Conservation (phyloP, 2,888 invertebrate genomes). For the Drosophila robusta region DNA sequence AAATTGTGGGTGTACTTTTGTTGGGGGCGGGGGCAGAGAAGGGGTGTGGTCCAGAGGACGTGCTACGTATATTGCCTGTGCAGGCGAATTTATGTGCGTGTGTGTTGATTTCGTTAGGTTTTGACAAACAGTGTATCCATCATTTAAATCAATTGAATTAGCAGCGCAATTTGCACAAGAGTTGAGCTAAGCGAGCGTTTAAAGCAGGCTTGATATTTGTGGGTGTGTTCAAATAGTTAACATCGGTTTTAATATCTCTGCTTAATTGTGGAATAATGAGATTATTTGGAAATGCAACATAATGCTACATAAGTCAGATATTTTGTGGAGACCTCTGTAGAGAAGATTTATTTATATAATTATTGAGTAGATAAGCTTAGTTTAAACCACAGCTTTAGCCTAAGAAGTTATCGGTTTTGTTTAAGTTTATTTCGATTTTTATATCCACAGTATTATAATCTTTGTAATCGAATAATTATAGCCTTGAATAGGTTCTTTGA, state of each 20-base stretch:
- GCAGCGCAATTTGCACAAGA: slow-evolving; percentile 3
- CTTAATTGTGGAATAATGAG: neutral
- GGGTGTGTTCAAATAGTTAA: neutral
- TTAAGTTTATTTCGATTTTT: too few species aligned
- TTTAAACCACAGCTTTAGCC: too few species aligned
- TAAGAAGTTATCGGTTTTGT: too few species aligned
- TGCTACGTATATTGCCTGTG: neutral
- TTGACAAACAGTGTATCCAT: slow-evolving; percentile 24
- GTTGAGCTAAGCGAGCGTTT: neutral
- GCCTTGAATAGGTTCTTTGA: too few species aligned
- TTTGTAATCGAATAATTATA: too few species aligned
- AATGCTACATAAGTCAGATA: neutral
- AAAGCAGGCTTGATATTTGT: neutral
- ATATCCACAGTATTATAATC: too few species aligned
- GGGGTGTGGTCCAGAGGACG: neutral
- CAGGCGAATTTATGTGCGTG: slow-evolving; percentile 2
- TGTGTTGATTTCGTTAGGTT: slow-evolving; percentile 2
- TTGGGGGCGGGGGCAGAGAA: neutral
- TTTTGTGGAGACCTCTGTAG: too few species aligned
- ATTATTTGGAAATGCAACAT: neutral
- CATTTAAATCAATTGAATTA: slow-evolving; percentile 62
- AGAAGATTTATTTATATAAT: too few species aligned
- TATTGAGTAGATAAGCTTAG: too few species aligned
- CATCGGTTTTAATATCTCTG: neutral
- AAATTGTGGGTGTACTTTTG: slow-evolving; percentile 35